These are phyloP conservation scores for Labroides dimidiatus DNA, from an alignment of 2,797 vertebrate species.

Conservation along the genomic window DNA sequence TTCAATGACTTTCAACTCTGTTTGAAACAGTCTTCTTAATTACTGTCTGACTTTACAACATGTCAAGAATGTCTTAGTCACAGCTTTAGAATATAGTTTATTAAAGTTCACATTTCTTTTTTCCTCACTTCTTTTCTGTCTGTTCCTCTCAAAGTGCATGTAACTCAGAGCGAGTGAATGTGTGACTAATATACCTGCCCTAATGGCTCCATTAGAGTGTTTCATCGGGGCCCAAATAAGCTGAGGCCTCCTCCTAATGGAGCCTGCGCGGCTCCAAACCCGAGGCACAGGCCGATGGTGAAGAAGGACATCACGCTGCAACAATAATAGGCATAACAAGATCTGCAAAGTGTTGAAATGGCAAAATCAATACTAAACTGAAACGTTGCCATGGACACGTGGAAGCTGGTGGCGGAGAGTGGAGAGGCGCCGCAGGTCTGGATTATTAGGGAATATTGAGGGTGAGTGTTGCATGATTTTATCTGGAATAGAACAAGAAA, in stretches of 20 bases:
- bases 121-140: conserved; percentile 2
- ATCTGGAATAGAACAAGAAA: conserved; percentile 47
- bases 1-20: conserved; percentile 14
- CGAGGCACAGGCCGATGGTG: conserved; percentile 58
- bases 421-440: conserved; percentile 41
- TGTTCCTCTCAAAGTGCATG: conserved; percentile 4
- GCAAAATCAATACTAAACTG: conserved; percentile 78
- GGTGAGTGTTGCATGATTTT: conserved; percentile 43
- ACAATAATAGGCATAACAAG: conserved; percentile 75
- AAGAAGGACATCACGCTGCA: conserved; percentile 63
- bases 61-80: background rate
- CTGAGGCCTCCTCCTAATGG: conserved; percentile 67
- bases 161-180: conserved; percentile 23
- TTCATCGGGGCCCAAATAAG: conserved; percentile 66
- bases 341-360: conserved; percentile 77
- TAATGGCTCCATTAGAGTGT: conserved; percentile 72
- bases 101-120: conserved; percentile 16
- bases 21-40: conserved; percentile 22
- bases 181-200: conserved; percentile 66
- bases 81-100: conserved; percentile 4
- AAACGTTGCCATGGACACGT: conserved; percentile 76
- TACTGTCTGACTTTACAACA: background rate
- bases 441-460: conserved; percentile 28
- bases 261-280: conserved; percentile 43
- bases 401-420: conserved; percentile 43